Evolutionary conservation across 1,140 invertebrate genomes (phyloP), one percentile per base, ranked within the genome.

Genomic region (Solenopsis fugax): DNA sequence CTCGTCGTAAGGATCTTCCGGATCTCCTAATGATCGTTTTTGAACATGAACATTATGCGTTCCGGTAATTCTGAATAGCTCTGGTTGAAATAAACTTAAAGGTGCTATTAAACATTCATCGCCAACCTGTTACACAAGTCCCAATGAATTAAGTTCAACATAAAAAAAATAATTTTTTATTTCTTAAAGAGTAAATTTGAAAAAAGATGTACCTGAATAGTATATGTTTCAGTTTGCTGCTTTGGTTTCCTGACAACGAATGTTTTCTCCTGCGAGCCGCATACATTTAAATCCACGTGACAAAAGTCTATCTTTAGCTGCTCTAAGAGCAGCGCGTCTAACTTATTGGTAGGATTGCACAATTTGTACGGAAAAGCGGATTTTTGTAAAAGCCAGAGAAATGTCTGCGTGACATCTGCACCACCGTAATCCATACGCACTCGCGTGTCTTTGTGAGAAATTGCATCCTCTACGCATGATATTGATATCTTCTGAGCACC

Each of bases 401-500:
- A 97, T 13, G 97, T 97, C 93, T 98, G 97, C 2, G 98, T 97
- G 0, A 99, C 97, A 95, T 99, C 98, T 50, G 97, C 97, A 10
- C 98, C 98, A 13, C 98, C 98, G 94, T 98, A 99, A 88, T 98
- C 97, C 95, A 99, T 96, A 73, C 97, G 94, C 67, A 98, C 96
- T 92, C 98, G 96, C 0, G 98, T 98, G 72, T 97, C 97, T 92
- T 97, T 97, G 92, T 98, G 98, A 67, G 98, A 99, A 77, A 99
- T 98, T 16, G 98, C 98, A 96, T 99, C 98, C 95, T 99, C 98
- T 4, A 99, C 98, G 96, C 99, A 99, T 13, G 98, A 99, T 18
- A 99, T 97, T 0, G 98, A 98, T 1, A 98, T 99, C 96, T 99
- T 99, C 94, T 99, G 98, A 93, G 99, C 98, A 0, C 99, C 99